Evolutionary conservation across 1,140 invertebrate genomes (phyloP).

Genomic region (Ridgeia piscesae): DNA sequence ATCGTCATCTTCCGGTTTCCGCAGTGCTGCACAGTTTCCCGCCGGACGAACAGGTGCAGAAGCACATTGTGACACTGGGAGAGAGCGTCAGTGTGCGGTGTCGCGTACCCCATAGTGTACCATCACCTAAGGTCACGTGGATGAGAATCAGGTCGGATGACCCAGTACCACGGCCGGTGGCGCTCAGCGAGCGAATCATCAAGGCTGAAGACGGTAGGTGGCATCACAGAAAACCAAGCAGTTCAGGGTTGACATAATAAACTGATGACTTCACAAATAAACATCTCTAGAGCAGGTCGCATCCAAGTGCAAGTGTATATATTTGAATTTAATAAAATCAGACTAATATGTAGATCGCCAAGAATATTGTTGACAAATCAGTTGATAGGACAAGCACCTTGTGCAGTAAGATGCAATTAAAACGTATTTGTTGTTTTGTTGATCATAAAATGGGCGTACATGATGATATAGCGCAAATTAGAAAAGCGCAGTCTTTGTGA

Average conservation of each 20-base stretch:
- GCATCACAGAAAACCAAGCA: not conserved
- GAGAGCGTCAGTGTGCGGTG: not conserved
- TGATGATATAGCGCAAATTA: too few species aligned
- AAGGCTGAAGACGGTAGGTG: not conserved
- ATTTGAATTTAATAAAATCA: not conserved
- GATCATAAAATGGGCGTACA: too few species aligned
- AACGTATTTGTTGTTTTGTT: not conserved
- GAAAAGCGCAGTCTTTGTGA: too few species aligned
- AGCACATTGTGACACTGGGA: not conserved
- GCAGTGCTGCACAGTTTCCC: not conserved
- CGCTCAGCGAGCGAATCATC: not conserved
- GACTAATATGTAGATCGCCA: not conserved
- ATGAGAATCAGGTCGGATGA: not conserved
- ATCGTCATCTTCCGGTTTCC: not conserved
- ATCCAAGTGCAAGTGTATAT: too few species aligned
- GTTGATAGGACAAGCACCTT: not conserved
- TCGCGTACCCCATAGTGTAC: slow-evolving; percentile 3
- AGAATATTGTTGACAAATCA: not conserved
- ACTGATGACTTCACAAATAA: too few species aligned
- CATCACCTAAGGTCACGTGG: not conserved
- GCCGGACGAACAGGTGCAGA: not conserved
- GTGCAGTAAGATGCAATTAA: not conserved
- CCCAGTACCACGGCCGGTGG: not conserved
- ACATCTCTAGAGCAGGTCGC: too few species aligned
- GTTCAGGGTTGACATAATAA: too few species aligned